Evolutionary conservation across 2,113 vertebrate species (phyloP), one percentile per base, ranked within the genome.

Genomic region (Paramormyrops kingsleyae): DNA sequence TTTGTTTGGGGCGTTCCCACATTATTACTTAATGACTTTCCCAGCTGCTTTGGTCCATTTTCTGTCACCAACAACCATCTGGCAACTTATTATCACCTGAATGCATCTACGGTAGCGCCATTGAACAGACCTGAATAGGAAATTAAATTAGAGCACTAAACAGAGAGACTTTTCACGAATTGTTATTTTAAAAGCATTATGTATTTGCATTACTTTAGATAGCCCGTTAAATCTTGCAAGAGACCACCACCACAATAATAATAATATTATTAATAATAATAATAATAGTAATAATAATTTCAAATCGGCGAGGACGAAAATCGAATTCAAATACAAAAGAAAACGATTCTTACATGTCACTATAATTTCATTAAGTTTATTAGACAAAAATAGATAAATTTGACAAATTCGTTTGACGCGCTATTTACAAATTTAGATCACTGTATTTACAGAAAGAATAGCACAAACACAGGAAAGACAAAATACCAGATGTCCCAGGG

Each of bases 381-480:
- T 99, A 98, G 97, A 98, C 98, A 99, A 99, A 97, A 99, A 99
- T 99, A 99, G 98, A 99, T 97, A 97, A 98, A 99, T 98, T 99
- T 97, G 96, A 99, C 98, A 98, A 98, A 97, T 98, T 97, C 97
- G 96, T 97, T 97, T 96, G 97, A 97, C 96, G 96, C 95, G 93
- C 96, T 99, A 98, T 99, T 97, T 99, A 99, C 98, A 99, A 95
- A 97, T 97, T 97, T 97, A 97, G 96, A 97, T 97, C 97, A 98
- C 97, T 96, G 95, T 99, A 98, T 99, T 97, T 98, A 99, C 98
- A 99, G 96, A 97, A 97, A 95, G 93, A 93, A 62, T 27, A 88
- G 94, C 96, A 97, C 96, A 97, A 96, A 96, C 97, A 97, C 96
- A 94, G 94, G 94, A 94, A 93, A 96, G 96, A 97, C 96, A 94